These are phyloP conservation scores for Drosophila suzukii DNA, from an alignment of 1,140 invertebrate species.

Conservation along the genomic window DNA sequence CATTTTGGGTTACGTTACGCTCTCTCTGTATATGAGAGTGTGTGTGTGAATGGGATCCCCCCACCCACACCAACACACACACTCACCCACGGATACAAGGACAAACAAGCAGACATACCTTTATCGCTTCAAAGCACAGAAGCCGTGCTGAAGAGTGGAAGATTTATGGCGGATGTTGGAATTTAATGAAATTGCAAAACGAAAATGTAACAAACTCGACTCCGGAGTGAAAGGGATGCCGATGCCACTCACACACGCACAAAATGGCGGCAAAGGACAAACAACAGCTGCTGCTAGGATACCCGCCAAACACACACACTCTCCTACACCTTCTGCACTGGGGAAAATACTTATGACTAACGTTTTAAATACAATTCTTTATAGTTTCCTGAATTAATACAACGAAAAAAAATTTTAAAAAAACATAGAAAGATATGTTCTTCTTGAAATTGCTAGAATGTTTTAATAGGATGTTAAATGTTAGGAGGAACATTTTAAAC, in stretches of 20 bases:
- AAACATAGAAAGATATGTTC: no score
- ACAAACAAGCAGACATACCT: slow-evolving; percentile 67
- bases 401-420: no score
- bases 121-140: slow-evolving; percentile 83
- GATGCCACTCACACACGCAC: slow-evolving; percentile 51
- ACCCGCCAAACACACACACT: slow-evolving; percentile 27
- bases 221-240: slow-evolving; percentile 26
- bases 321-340: neutral
- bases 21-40: slow-evolving; percentile 4
- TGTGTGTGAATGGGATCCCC: slow-evolving; percentile 41
- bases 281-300: slow-evolving; percentile 73
- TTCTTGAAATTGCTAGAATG: no score
- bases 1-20: slow-evolving; percentile 64
- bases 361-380: no score
- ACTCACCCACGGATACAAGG: slow-evolving; percentile 3
- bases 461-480: no score
- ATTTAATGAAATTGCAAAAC: slow-evolving; percentile 84
- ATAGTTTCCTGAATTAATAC: no score
- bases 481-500: no score
- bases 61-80: slow-evolving; percentile 9
- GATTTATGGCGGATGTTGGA: slow-evolving; percentile 84
- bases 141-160: slow-evolving; percentile 81
- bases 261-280: slow-evolving; percentile 82
- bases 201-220: slow-evolving; percentile 78
- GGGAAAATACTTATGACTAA: neutral